Percentiles rank a stretch among this genome's conserved stretches.
Evolutionary conservation across 2,888 invertebrate genomes (phyloP).

Genomic region (Malthinus flaveolus): DNA sequence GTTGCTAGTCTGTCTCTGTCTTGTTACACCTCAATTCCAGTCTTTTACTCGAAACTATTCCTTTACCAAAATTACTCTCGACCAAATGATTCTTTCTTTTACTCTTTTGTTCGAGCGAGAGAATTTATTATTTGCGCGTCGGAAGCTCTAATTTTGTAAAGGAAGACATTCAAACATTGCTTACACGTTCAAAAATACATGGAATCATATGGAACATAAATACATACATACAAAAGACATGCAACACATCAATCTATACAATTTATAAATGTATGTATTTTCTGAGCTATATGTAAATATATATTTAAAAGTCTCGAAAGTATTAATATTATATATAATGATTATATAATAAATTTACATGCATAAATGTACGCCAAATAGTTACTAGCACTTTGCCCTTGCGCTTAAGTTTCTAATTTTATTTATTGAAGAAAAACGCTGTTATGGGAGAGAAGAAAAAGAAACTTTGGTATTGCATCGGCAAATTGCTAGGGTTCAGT

Average conservation of each 20-base stretch:
- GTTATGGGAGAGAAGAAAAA: no score
- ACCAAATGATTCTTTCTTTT: background rate
- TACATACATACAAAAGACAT: constrained; percentile 41
- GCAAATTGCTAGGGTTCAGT: constrained; percentile 46
- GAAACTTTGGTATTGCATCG: constrained; percentile 41
- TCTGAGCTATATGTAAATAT: constrained; percentile 50
- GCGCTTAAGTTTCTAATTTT: constrained; percentile 27
- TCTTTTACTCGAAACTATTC: background rate
- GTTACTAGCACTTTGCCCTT: constrained; percentile 47
- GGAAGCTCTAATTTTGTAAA: constrained; percentile 35
- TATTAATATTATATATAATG: constrained; percentile 41
- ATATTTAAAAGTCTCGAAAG: constrained; percentile 42
- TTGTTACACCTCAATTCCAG: constrained; percentile 48
- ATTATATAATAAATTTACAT: constrained; percentile 34
- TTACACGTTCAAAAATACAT: constrained; percentile 59
- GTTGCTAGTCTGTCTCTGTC: constrained; percentile 54
- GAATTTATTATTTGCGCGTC: background rate
- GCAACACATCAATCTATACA: constrained; percentile 35
- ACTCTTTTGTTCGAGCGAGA: background rate
- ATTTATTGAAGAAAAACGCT: background rate
- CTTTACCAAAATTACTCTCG: constrained; percentile 4
- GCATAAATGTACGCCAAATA: constrained; percentile 54
- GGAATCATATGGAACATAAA: constrained; percentile 35
- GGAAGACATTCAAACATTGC: constrained; percentile 50
- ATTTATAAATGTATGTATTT: constrained; percentile 54